Conservation (phyloP, 2,888 invertebrate genomes). For the Tachina fera region DNA sequence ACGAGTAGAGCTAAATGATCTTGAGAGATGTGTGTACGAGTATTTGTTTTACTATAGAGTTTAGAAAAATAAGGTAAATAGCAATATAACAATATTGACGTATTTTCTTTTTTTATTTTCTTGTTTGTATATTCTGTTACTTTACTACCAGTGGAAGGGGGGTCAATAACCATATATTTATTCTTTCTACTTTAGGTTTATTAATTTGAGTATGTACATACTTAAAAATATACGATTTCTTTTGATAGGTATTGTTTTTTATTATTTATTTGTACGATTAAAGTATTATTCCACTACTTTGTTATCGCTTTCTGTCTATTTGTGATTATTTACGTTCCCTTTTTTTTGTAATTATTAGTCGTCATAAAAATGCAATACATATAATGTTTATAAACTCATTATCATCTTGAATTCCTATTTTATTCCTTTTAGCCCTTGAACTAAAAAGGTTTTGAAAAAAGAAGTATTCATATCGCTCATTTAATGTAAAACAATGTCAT, state of each 20-base stretch:
- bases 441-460: no score
- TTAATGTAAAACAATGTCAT: no score
- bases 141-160: constrained; percentile 2
- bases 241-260: neutral
- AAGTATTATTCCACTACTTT: constrained; percentile 26
- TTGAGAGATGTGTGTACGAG: constrained; percentile 2
- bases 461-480: no score
- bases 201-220: neutral
- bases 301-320: constrained; percentile 14
- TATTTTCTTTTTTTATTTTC: constrained; percentile 21
- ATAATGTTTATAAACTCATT: neutral
- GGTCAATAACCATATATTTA: constrained; percentile 47
- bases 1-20: constrained; percentile 28
- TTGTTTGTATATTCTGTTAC: constrained; percentile 31
- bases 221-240: neutral
- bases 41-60: constrained; percentile 15
- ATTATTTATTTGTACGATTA: constrained; percentile 20
- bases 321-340: neutral
- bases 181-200: constrained; percentile 10
- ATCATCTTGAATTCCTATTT: constrained; percentile 10
- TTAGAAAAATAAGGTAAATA: constrained; percentile 25
- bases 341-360: constrained; percentile 14
- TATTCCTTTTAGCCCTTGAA: neutral
- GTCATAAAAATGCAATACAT: constrained; percentile 28
- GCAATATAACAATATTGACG: constrained; percentile 10